Conservation (phyloP, 2,797 vertebrate genomes). For the Petrocephalus schoutedeni region DNA sequence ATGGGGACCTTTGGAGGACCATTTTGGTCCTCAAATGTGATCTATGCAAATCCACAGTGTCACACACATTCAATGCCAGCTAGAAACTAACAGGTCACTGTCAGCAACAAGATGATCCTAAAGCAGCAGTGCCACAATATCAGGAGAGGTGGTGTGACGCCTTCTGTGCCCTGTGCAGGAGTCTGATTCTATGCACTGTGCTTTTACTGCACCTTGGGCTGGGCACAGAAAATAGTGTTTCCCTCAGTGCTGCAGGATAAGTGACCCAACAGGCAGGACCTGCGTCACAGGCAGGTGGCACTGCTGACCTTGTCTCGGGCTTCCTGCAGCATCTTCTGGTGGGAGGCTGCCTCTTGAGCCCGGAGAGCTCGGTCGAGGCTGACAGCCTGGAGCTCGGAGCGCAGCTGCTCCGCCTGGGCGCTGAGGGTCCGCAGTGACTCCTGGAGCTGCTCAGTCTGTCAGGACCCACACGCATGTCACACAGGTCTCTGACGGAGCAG, state of each 20-base stretch:
- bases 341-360: slow-evolving; percentile 41
- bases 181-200: neutral
- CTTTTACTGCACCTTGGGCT: neutral
- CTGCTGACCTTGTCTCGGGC: slow-evolving; percentile 51
- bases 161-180: neutral
- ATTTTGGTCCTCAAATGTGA: too few relatives aligned
- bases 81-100: neutral
- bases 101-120: neutral
- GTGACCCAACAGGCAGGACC: neutral
- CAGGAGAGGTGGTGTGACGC: neutral
- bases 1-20: too few relatives aligned
- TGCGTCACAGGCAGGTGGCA: neutral
- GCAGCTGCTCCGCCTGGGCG: slow-evolving; percentile 50
- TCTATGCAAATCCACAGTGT: too few relatives aligned
- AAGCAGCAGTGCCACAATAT: neutral
- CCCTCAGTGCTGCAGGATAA: neutral
- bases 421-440: slow-evolving; percentile 38
- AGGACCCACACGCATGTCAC: neutral
- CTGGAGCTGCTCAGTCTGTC: slow-evolving; percentile 56
- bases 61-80: neutral
- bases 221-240: neutral
- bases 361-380: slow-evolving; percentile 48
- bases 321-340: slow-evolving; percentile 49
- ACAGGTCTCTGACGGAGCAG: neutral
- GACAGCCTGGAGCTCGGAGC: slow-evolving; percentile 46